Evolutionary conservation across 2,888 invertebrate genomes (phyloP).

Genomic region (Deilephila elpenor): DNA sequence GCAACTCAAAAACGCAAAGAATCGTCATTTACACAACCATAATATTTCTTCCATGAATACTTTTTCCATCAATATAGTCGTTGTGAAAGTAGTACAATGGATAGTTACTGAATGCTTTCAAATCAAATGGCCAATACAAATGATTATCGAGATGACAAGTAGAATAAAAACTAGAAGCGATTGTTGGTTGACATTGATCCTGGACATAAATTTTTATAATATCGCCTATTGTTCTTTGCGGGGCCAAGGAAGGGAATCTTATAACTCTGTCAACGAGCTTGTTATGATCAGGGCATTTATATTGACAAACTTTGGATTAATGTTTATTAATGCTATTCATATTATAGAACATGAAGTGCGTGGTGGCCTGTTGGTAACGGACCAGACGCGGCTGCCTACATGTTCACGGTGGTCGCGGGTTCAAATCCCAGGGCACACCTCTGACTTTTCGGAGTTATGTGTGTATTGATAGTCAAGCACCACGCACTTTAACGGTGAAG

Average conservation of each 20-base stretch:
- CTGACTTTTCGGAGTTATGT: too few species aligned
- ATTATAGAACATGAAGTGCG: too few species aligned
- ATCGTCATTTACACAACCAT: too few species aligned
- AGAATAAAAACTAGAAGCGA: slow-evolving; percentile 47
- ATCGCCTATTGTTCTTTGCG: slow-evolving; percentile 65
- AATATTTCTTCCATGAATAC: neutral
- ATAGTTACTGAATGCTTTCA: slow-evolving; percentile 20
- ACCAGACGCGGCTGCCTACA: too few species aligned
- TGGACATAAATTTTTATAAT: slow-evolving; percentile 59
- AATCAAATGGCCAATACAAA: slow-evolving; percentile 15
- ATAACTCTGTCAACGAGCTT: neutral
- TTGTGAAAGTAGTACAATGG: slow-evolving; percentile 12
- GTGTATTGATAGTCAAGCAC: too few species aligned
- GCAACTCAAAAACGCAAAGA: too few species aligned
- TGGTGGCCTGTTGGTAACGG: too few species aligned
- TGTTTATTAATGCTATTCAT: too few species aligned
- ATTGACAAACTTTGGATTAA: neutral
- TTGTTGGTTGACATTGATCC: slow-evolving; percentile 56
- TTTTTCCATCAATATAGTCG: neutral
- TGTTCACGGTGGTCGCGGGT: too few species aligned
- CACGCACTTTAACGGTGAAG: too few species aligned
- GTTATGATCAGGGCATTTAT: neutral
- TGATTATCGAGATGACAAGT: slow-evolving; percentile 26
- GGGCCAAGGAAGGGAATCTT: slow-evolving; percentile 34
- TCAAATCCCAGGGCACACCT: too few species aligned